Percentiles rank a stretch among this genome's conserved stretches.
Evolutionary conservation across 2,888 invertebrate species (phyloP).

Genomic region (Noctua pronuba): DNA sequence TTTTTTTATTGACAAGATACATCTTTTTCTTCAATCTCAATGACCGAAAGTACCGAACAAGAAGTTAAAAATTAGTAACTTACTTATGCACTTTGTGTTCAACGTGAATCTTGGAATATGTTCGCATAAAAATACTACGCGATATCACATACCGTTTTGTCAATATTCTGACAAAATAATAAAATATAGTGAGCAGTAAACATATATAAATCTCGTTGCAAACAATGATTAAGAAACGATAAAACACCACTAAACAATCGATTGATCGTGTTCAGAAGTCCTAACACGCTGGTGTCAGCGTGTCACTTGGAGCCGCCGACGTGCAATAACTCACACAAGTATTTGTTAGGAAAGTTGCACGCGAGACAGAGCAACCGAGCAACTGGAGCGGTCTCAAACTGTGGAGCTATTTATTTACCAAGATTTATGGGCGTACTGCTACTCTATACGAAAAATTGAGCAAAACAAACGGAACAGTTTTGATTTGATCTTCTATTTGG

Average conservation of each 20-base stretch:
- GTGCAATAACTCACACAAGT: conserved; percentile 66
- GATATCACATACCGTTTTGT: neutral
- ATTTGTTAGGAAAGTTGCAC: conserved; percentile 67
- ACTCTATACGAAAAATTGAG: conserved; percentile 43
- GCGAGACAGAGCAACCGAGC: conserved; percentile 54
- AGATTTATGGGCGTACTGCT: conserved; percentile 60
- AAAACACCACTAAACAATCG: conserved; percentile 22
- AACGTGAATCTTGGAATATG: neutral
- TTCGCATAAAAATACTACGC: neutral
- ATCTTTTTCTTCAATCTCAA: neutral
- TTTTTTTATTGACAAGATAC: neutral
- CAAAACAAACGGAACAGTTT: conserved; percentile 53
- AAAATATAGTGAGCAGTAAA: neutral
- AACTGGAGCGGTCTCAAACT: conserved; percentile 62
- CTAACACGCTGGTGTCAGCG: conserved; percentile 42
- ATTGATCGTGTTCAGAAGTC: conserved; percentile 33
- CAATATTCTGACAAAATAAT: neutral
- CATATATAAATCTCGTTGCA: neutral
- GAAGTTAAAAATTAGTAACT: neutral
- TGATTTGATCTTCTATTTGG: conserved; percentile 46
- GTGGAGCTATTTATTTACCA: conserved; percentile 63
- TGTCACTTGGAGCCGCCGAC: conserved; percentile 47
- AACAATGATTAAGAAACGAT: conserved; percentile 20
- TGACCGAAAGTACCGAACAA: neutral
- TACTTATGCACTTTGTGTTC: neutral